Percentiles rank a stretch among this genome's conserved stretches.
phyloP scores from a whole-genome alignment of 2,888 invertebrate genomes.

The Meandrusa payeni region DNA sequence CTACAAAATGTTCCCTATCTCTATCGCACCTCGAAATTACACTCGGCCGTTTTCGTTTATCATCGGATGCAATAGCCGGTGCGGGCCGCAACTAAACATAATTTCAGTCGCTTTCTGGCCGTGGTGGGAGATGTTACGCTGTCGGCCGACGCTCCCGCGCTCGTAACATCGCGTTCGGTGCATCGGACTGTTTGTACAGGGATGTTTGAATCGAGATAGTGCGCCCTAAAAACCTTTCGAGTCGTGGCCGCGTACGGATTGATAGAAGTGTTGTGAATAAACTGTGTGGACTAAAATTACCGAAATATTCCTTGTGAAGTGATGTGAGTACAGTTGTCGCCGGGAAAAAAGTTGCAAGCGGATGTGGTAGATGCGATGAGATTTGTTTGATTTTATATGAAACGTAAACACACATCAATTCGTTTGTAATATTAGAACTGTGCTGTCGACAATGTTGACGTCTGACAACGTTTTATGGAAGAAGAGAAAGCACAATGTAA shows the following conservation, averaged over 20 bases:
- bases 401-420: constrained; percentile 68
- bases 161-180: constrained; percentile 60
- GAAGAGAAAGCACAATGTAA: constrained; percentile 45
- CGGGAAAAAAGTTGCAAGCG: constrained; percentile 45
- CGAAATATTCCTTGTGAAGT: constrained; percentile 43
- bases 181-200: constrained; percentile 59
- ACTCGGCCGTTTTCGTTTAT: constrained; percentile 74
- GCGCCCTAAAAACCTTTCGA: constrained; percentile 52
- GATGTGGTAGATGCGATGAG: constrained; percentile 61
- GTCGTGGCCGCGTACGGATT: constrained; percentile 44
- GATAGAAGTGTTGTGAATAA: constrained; percentile 54
- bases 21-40: constrained; percentile 67
- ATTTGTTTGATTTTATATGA: constrained; percentile 62
- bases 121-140: constrained; percentile 58
- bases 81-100: constrained; percentile 76
- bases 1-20: constrained; percentile 46
- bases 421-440: constrained; percentile 54
- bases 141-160: constrained; percentile 55
- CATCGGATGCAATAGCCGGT: constrained; percentile 79
- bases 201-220: constrained; percentile 74
- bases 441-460: constrained; percentile 48
- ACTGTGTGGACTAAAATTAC: constrained; percentile 34
- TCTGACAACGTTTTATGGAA: constrained; percentile 59
- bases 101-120: constrained; percentile 69
- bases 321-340: constrained; percentile 55